Percentiles rank a stretch among this genome's conserved stretches.
Conservation (phyloP, 2,888 invertebrate species). For the Nymphalis urticae region DNA sequence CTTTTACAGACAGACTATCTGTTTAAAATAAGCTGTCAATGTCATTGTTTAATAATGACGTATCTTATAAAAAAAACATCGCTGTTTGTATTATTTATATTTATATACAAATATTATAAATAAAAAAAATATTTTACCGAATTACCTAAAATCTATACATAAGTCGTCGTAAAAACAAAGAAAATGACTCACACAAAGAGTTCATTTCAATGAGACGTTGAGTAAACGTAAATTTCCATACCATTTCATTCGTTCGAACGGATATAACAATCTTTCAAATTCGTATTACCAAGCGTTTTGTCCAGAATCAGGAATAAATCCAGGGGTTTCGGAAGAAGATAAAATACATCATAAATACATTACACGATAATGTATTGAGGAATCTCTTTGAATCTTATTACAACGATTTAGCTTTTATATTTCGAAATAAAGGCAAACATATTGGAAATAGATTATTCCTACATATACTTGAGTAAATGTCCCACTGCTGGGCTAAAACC, state of each 20-base stretch:
- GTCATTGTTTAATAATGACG: no score
- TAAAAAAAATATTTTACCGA: no score
- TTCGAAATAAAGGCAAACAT: neutral
- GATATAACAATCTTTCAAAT: slow-evolving; percentile 25
- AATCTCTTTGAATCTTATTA: slow-evolving; percentile 18
- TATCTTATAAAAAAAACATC: no score
- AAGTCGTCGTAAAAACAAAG: no score
- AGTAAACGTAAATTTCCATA: slow-evolving; percentile 18
- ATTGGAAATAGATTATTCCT: slow-evolving; percentile 15
- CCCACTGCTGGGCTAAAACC: no score
- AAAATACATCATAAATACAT: slow-evolving; percentile 26
- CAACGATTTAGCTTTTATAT: slow-evolving; percentile 7
- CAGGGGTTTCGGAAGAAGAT: slow-evolving; percentile 17
- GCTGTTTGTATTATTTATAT: no score
- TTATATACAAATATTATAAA: no score
- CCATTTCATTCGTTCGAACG: slow-evolving; percentile 20
- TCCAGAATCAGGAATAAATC: slow-evolving; percentile 25
- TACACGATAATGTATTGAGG: slow-evolving; percentile 22
- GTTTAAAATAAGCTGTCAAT: no score
- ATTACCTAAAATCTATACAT: no score
- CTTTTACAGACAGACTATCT: no score
- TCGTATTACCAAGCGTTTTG: slow-evolving; percentile 21
- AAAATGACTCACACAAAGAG: neutral
- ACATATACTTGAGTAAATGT: neutral
- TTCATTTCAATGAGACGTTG: slow-evolving; percentile 2